Evolutionary conservation across 35 echinoderm and acorn worm genomes (phyloP).

Genomic region (Heliocidaris erythrogramma): DNA sequence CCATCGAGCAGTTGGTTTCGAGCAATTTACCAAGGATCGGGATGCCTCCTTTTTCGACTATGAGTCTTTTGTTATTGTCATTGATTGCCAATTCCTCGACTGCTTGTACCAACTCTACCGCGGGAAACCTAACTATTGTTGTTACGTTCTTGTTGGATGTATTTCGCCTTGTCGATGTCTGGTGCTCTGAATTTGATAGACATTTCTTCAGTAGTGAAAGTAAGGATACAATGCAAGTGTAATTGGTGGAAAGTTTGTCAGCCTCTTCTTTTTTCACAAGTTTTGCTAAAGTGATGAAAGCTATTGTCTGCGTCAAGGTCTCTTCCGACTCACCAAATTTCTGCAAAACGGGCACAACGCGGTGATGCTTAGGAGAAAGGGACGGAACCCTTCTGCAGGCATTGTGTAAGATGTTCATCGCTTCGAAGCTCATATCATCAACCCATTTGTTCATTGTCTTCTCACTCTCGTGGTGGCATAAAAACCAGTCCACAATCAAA

Average conservation of each 20-base stretch:
- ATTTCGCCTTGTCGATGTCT: neutral
- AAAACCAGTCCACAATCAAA: constrained; percentile 57
- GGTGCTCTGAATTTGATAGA: constrained; percentile 21
- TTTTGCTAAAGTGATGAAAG: constrained; percentile 63
- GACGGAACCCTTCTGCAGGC: constrained; percentile 37
- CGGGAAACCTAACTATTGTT: neutral
- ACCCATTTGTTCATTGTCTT: constrained; percentile 56
- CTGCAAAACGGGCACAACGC: constrained; percentile 39
- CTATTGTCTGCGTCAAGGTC: constrained; percentile 60
- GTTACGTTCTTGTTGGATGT: constrained; percentile 30
- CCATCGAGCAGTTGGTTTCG: constrained; percentile 21
- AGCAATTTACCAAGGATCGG: constrained; percentile 55
- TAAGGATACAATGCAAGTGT: constrained; percentile 66
- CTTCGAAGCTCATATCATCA: constrained; percentile 56
- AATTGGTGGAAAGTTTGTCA: constrained; percentile 49
- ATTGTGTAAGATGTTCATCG: constrained; percentile 75
- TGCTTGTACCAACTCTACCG: constrained; percentile 68
- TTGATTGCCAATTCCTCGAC: constrained; percentile 78
- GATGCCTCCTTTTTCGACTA: constrained; percentile 68
- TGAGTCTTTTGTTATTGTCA: constrained; percentile 82
- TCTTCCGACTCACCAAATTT: constrained; percentile 44
- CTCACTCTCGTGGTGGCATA: constrained; percentile 27
- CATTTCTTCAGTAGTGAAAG: constrained; percentile 68
- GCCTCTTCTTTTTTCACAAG: constrained; percentile 76
- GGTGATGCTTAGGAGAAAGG: constrained; percentile 34